Conservation (phyloP, 2,888 invertebrate genomes). For the Strigamia transsilvanica region DNA sequence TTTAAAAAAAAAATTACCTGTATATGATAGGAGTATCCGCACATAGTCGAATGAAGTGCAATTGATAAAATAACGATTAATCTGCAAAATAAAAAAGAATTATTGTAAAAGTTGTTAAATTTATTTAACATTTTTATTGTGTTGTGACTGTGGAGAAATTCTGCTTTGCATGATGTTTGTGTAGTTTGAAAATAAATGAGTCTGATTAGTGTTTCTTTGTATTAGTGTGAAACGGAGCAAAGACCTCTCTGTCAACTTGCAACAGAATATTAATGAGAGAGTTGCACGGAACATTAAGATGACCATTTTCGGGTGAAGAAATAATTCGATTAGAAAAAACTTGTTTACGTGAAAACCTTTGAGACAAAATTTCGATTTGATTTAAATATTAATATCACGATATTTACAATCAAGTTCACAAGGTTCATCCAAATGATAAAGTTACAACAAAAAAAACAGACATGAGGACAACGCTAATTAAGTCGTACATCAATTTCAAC, state of each 20-base stretch:
- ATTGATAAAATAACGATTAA: background rate
- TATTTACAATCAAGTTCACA: constrained; percentile 23
- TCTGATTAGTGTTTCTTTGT: constrained; percentile 5
- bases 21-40: constrained; percentile 3
- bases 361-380: constrained; percentile 22
- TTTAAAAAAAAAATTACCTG: constrained; percentile 9
- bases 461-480: background rate
- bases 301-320: constrained; percentile 39
- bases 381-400: constrained; percentile 23
- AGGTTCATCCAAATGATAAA: background rate
- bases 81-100: constrained; percentile 9
- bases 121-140: background rate
- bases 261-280: constrained; percentile 39
- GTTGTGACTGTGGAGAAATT: background rate
- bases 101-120: background rate
- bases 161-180: background rate
- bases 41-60: background rate
- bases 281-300: constrained; percentile 39
- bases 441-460: background rate
- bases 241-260: constrained; percentile 46
- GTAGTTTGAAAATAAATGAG: background rate
- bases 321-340: constrained; percentile 37
- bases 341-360: constrained; percentile 20
- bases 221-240: constrained; percentile 35
- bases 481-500: constrained; percentile 1